Percentiles rank a stretch among this genome's conserved stretches.
Evolutionary conservation across 1,140 invertebrate species (phyloP).

Genomic region (Galleria mellonella): DNA sequence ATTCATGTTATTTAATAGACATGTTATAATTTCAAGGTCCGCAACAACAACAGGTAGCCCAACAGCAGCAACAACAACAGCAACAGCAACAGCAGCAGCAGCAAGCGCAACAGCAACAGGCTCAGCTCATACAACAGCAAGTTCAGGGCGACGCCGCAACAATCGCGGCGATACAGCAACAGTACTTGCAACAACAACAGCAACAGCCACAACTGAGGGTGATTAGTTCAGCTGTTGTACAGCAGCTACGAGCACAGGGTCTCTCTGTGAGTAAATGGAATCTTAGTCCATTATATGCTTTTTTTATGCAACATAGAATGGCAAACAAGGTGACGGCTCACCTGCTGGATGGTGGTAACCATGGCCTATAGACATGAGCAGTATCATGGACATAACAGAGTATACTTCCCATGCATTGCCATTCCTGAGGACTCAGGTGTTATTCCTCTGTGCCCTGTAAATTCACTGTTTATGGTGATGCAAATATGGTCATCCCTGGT

Average conservation of each 20-base stretch:
- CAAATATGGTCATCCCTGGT: too few relatives aligned
- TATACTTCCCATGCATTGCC: too few relatives aligned
- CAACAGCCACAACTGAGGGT: slow-evolving; percentile 73
- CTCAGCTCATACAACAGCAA: slow-evolving; percentile 27
- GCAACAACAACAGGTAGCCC: slow-evolving; percentile 66
- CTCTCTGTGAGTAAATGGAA: slow-evolving; percentile 48
- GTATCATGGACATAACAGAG: too few relatives aligned
- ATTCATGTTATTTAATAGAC: too few relatives aligned
- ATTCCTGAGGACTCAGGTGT: too few relatives aligned
- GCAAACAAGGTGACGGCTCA: too few relatives aligned
- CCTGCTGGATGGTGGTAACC: too few relatives aligned
- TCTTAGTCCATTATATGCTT: too few relatives aligned
- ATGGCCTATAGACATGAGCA: too few relatives aligned
- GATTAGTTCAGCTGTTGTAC: slow-evolving; percentile 69
- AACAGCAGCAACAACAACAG: slow-evolving; percentile 67
- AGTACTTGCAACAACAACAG: slow-evolving; percentile 72
- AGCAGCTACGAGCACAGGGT: slow-evolving; percentile 69
- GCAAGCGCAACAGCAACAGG: slow-evolving; percentile 40
- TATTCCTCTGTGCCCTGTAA: too few relatives aligned
- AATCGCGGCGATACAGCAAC: slow-evolving; percentile 61
- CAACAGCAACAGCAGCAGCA: slow-evolving; percentile 58
- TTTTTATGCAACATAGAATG: too few relatives aligned
- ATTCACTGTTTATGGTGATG: too few relatives aligned
- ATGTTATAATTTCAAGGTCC: slow-evolving; percentile 32
- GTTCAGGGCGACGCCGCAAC: slow-evolving; percentile 43